phyloP scores from a whole-genome alignment of 2,888 invertebrate genomes.

The Herminia tarsipennalis region DNA sequence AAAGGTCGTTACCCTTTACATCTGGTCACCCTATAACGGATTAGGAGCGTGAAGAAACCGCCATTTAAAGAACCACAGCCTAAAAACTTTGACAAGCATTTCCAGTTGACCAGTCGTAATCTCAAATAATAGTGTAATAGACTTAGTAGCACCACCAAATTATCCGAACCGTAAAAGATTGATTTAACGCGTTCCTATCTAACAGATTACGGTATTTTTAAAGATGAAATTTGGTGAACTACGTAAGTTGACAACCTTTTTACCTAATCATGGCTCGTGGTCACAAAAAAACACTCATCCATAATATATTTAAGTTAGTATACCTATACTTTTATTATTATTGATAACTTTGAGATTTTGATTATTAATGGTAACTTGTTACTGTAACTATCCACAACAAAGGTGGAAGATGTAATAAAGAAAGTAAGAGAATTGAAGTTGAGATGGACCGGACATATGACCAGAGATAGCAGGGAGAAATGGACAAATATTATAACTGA shows the following conservation, averaged over 20 bases:
- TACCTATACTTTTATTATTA: too few relatives aligned
- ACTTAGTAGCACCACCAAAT: slow-evolving; percentile 50
- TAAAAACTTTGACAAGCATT: slow-evolving; percentile 25
- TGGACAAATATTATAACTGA: too few relatives aligned
- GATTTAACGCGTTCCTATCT: slow-evolving; percentile 61
- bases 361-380: too few relatives aligned
- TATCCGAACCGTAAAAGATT: slow-evolving; percentile 67
- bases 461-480: too few relatives aligned
- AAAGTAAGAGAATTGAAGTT: too few relatives aligned
- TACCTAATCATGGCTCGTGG: too few relatives aligned
- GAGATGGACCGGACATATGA: too few relatives aligned
- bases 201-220: slow-evolving; percentile 37
- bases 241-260: neutral
- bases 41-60: slow-evolving; percentile 5
- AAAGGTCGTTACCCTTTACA: slow-evolving; percentile 4
- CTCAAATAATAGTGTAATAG: slow-evolving; percentile 56
- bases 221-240: slow-evolving; percentile 13
- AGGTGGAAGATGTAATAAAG: too few relatives aligned
- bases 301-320: too few relatives aligned
- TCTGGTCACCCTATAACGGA: neutral
- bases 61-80: neutral
- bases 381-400: too few relatives aligned
- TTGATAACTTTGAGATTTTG: too few relatives aligned
- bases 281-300: too few relatives aligned
- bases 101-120: slow-evolving; percentile 41